These are phyloP conservation scores for Tragelaphus eurycerus DNA, from an alignment of 2,797 vertebrate species.

Conservation along the genomic window DNA sequence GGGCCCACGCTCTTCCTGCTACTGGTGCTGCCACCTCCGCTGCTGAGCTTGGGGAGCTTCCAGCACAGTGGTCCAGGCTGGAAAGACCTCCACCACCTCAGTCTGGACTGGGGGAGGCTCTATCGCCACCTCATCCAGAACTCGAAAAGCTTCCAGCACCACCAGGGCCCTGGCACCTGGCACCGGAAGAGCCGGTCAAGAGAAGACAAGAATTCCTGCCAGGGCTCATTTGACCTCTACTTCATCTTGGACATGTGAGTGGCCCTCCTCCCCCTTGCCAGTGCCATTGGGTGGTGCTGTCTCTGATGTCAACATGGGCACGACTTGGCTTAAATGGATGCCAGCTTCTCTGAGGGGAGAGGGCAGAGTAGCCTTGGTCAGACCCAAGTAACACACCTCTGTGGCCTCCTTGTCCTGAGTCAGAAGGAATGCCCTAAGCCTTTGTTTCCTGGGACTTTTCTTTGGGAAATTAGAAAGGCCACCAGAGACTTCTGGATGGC, in stretches of 20 bases:
- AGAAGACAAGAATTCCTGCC: conserved; percentile 80
- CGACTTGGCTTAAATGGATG: background rate
- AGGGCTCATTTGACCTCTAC: conserved; percentile 94
- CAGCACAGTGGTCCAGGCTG: background rate
- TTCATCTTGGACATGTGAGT: conserved; percentile 97
- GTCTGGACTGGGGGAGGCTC: conserved; percentile 69
- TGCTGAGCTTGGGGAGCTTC: conserved; percentile 80
- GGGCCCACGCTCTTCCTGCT: conserved; percentile 65
- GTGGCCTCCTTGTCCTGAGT: background rate
- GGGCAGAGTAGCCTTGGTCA: background rate
- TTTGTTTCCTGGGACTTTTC: background rate
- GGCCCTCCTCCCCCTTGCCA: conserved; percentile 31
- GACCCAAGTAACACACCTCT: background rate
- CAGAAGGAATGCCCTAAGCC: background rate
- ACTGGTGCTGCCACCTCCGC: conserved; percentile 66
- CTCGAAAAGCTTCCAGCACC: background rate
- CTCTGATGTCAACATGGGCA: background rate
- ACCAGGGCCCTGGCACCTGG: background rate
- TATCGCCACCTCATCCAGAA: conserved; percentile 54
- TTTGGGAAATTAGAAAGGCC: background rate
- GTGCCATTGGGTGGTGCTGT: background rate
- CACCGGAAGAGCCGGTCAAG: background rate
- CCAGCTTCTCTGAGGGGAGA: background rate
- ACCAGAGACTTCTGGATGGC: background rate
- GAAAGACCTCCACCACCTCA: background rate